Evolutionary conservation across 2,113 vertebrate genomes (phyloP), one percentile per base, ranked within the genome.

Genomic region (Entelurus aequoreus): DNA sequence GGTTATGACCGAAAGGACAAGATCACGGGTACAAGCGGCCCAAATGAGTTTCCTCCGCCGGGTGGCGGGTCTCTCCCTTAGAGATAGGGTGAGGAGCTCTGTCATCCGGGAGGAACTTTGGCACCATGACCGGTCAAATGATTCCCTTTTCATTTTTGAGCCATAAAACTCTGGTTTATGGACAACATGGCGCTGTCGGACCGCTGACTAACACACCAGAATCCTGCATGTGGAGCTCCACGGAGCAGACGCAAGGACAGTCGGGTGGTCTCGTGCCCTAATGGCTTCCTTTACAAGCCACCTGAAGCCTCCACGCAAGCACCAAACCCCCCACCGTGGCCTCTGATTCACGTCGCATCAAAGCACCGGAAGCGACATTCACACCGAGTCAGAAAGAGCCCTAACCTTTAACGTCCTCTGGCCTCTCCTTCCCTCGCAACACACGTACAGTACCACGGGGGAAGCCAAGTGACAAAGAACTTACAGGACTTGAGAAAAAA

Each of bases 381-480:
- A 68, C 70, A 71, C 72, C 80, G 80, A 87, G 75, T 88, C 66
- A 69, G 68, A 76, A 9, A 78, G 69, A 59, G 68, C 52, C 69
- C 76, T 55, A 62, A 68, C 56, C 53, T 80, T 37, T 60, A 46
- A 68, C 65, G 73, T 82, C 35, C 67, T 68, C 72, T 71, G 47
- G 55, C 19, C 51, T n/a, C 60, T 37, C 64, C 5, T 14, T 8
- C 16, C 12, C 38, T 42, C 5, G 4, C 4, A 14, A 8, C 67
- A 67, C 8, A 37, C 14, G 16, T 28, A 74, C 70, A 74, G 54
- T 67, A 69, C 58, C 47, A 55, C 63, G 69, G 75, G 72, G 74
- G 73, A 75, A 85, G 78, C 74, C 74, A 70, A 81, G 84, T 82
- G 88, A 89, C 83, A 79, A 84, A 77, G 80, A 88, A 88, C 89